Base-by-base conservation (phyloP, 2,888 invertebrate genomes). In the Microchrysa polita region DNA sequence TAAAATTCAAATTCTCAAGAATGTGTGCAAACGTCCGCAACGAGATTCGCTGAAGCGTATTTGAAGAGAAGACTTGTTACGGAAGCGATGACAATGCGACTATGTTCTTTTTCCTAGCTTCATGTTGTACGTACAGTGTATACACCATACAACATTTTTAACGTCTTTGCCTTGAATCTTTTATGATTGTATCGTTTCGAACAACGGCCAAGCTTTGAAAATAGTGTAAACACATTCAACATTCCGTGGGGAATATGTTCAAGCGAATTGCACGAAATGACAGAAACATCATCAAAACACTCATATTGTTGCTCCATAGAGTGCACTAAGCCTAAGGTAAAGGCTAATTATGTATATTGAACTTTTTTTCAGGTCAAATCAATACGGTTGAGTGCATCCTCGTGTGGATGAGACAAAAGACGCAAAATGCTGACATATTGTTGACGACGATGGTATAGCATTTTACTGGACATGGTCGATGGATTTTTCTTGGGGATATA, bases 331-430 rank as follows among this genome's bases (percentile, higher is more conserved):
- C 10, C 27, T 27, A 67, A 67, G 55, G 65, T 65, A 65, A 65
- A 65, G 65, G 65, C 65, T 44, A 65, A 20, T 44, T 20, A n/a
- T n/a, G n/a, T n/a, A n/a, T n/a, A 65, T 22, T 65, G 65, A 65
- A 65, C 65, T 65, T 65, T 44, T 65, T 65, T 65, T 44, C 44
- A 48, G 65, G 65, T 65, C 65, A 65, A 65, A 44, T 20, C 12
- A 44, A 65, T 65, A 44, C 44, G 44, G 44, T 65, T 44, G 65
- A 65, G 44, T 65, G 65, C 42, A 20, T 42, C 18, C 44, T 20
- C 7, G 27, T 57, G 22, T 16, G 2, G 22, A 18, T 9, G 18
- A 34, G 27, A 34, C 27, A 34, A 5, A n/a, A n/a, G n/a, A 5
- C 27, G 27, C 27, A 34, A n/a, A n/a, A 5, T 7, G 27, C 27